phyloP scores from a whole-genome alignment of 2,113 vertebrate species.

The Nothobranchius kuhntae region DNA sequence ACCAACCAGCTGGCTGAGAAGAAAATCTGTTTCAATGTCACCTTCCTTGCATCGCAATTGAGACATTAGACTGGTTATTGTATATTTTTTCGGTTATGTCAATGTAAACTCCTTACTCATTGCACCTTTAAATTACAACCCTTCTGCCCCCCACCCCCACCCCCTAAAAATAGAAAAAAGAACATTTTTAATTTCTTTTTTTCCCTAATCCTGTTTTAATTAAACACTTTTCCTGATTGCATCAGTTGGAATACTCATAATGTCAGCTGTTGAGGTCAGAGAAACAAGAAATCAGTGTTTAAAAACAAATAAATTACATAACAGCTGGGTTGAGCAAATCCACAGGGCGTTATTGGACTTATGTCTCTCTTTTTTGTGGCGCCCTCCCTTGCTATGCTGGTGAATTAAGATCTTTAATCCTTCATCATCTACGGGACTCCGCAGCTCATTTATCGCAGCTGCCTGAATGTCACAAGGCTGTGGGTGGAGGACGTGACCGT shows the following conservation, averaged over 20 bases:
- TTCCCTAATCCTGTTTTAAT: too few relatives aligned
- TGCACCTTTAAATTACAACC: too few relatives aligned
- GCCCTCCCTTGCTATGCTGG: neutral
- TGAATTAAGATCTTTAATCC: constrained; percentile 52
- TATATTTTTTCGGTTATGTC: too few relatives aligned
- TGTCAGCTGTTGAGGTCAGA: neutral
- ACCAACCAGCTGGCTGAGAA: too few relatives aligned
- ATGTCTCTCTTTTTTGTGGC: constrained; percentile 7
- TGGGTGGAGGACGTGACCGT: constrained; percentile 42
- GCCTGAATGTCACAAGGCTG: constrained; percentile 57
- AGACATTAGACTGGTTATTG: too few relatives aligned
- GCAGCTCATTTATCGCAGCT: constrained; percentile 50
- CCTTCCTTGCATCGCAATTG: too few relatives aligned
- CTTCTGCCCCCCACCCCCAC: too few relatives aligned
- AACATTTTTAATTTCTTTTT: too few relatives aligned
- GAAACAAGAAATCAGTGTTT: neutral
- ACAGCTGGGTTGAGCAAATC: neutral
- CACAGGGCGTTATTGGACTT: neutral
- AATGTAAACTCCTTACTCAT: too few relatives aligned
- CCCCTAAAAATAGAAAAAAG: too few relatives aligned
- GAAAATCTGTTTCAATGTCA: too few relatives aligned
- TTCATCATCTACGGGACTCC: constrained; percentile 49
- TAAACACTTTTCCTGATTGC: neutral
- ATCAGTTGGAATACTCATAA: neutral
- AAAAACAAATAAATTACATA: neutral